Evolutionary conservation across 1,140 invertebrate species (phyloP).

Genomic region (Drosophila biarmipes): DNA sequence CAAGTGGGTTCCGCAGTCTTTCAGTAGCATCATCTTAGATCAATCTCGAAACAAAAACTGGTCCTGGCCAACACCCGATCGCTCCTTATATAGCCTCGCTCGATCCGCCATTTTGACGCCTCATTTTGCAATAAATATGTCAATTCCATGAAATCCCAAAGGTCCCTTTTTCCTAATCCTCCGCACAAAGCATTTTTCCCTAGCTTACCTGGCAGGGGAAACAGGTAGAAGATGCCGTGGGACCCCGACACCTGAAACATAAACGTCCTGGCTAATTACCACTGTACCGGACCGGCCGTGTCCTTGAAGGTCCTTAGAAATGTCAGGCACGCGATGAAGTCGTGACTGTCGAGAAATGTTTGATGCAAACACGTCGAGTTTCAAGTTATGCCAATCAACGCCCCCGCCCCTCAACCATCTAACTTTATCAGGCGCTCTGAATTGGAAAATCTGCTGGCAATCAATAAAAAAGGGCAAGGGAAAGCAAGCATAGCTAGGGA

Average conservation of each 20-base stretch:
- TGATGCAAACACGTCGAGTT: slow-evolving; percentile 31
- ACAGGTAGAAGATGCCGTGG: slow-evolving; percentile 43
- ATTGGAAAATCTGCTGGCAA: slow-evolving; percentile 53
- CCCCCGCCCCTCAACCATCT: background rate
- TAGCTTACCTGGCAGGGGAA: slow-evolving; percentile 33
- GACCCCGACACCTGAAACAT: slow-evolving; percentile 14
- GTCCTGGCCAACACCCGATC: background rate
- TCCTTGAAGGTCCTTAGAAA: slow-evolving; percentile 41
- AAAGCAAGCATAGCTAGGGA: slow-evolving; percentile 44
- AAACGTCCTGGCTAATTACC: slow-evolving; percentile 41
- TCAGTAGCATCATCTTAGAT: slow-evolving; percentile 38
- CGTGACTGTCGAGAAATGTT: slow-evolving; percentile 24
- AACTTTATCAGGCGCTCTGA: slow-evolving; percentile 31
- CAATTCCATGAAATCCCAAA: slow-evolving; percentile 51
- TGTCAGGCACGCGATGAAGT: slow-evolving; percentile 45
- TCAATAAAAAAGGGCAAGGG: slow-evolving; percentile 60
- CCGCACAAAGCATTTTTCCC: slow-evolving; percentile 4
- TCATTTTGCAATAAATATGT: slow-evolving; percentile 43
- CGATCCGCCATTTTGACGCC: slow-evolving; percentile 36
- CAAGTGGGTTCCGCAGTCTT: slow-evolving; percentile 13
- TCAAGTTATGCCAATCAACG: slow-evolving; percentile 36
- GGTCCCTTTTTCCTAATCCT: slow-evolving; percentile 23
- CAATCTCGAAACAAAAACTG: slow-evolving; percentile 20
- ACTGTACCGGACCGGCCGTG: slow-evolving; percentile 17
- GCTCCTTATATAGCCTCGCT: slow-evolving; percentile 48